A percentile compares a stretch with the other conserved stretches of the same genome.
Evolutionary conservation across 1,140 invertebrate genomes (phyloP).

Genomic region (Pollicipes pollicipes): DNA sequence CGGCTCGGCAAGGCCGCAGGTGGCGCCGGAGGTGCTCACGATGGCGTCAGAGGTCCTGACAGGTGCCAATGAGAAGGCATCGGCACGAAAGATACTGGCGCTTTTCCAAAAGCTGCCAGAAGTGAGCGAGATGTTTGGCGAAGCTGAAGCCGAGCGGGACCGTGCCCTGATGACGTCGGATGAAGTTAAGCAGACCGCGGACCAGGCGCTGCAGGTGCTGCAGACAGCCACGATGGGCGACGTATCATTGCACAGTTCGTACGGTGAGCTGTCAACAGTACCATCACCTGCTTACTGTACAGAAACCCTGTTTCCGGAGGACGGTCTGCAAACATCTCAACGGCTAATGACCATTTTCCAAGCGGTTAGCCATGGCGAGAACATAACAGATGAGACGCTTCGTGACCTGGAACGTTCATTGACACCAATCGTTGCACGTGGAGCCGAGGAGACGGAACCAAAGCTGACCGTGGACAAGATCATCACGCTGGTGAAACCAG

Average conservation of each 20-base stretch:
- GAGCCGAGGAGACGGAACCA: neutral
- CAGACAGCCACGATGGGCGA: neutral
- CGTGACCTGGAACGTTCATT: neutral
- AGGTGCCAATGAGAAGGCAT: neutral
- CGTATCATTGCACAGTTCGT: neutral
- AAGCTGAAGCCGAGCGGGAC: neutral
- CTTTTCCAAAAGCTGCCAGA: neutral
- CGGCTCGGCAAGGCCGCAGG: neutral
- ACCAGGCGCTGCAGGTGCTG: neutral
- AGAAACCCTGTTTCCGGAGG: neutral
- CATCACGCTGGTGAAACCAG: neutral
- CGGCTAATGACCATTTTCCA: neutral
- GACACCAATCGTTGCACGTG: neutral
- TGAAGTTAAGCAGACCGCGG: neutral
- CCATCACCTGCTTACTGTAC: neutral
- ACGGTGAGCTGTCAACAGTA: neutral
- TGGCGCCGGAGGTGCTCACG: neutral
- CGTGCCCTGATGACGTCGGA: neutral
- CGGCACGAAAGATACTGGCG: neutral
- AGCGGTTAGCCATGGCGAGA: neutral
- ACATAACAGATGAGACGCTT: neutral
- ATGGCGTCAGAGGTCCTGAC: neutral
- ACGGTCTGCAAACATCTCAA: neutral
- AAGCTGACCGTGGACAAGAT: neutral
- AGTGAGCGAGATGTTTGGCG: neutral